Percentiles rank a stretch among this genome's conserved stretches.
Evolutionary conservation across 2,888 invertebrate genomes (phyloP).

Genomic region (Notodonta dromedarius): DNA sequence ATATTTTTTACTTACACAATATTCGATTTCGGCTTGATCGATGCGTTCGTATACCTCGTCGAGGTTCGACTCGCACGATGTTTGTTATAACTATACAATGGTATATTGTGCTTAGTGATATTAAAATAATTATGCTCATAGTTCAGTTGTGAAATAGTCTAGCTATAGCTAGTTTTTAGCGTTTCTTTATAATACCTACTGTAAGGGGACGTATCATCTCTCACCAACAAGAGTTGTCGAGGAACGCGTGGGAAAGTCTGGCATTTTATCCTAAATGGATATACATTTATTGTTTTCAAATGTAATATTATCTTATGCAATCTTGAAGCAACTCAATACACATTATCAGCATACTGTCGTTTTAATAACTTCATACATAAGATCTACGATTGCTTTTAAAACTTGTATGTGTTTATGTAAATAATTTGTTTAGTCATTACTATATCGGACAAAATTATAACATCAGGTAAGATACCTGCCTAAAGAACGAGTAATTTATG

Average conservation of each 20-base stretch:
- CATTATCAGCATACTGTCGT: conserved; percentile 33
- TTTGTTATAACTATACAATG: conserved; percentile 55
- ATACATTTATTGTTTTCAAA: conserved; percentile 20
- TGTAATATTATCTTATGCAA: conserved; percentile 13
- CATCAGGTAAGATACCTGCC: conserved; percentile 40
- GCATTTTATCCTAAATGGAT: conserved; percentile 26
- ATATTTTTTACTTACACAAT: conserved; percentile 69
- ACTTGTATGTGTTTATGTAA: conserved; percentile 53
- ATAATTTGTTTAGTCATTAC: conserved; percentile 68
- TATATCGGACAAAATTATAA: conserved; percentile 49
- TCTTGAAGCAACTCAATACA: conserved; percentile 26
- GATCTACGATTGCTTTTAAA: conserved; percentile 22
- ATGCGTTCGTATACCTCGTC: conserved; percentile 52
- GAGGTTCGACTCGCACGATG: conserved; percentile 54
- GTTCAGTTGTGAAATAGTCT: conserved; percentile 80
- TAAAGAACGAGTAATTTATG: conserved; percentile 48
- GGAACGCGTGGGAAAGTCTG: conserved; percentile 22
- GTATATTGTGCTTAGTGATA: conserved; percentile 79
- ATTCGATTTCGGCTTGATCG: conserved; percentile 62
- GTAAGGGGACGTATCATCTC: conserved; percentile 58
- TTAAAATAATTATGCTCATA: conserved; percentile 73
- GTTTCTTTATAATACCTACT: conserved; percentile 54
- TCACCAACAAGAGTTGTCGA: conserved; percentile 33
- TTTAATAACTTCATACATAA: conserved; percentile 31
- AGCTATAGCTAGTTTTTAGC: conserved; percentile 77